A percentile compares a stretch with the other conserved stretches of the same genome.
Evolutionary conservation across 2,888 invertebrate genomes (phyloP).

Genomic region (Gibbula magus): DNA sequence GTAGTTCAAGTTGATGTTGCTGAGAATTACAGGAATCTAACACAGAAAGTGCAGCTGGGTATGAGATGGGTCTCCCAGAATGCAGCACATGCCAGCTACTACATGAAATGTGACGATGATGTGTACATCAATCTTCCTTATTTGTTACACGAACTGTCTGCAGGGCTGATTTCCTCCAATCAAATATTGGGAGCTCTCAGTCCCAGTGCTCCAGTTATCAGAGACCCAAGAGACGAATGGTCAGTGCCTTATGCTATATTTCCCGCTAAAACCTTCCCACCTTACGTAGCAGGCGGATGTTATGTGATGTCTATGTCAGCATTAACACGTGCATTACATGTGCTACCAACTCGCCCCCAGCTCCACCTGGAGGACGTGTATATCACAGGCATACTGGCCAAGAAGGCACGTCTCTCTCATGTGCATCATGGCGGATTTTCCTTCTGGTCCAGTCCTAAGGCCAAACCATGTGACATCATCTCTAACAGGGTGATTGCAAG

Average conservation of each 20-base stretch:
- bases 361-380: slow-evolving; percentile 51
- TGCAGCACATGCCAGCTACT: slow-evolving; percentile 26
- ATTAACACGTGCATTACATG: slow-evolving; percentile 26
- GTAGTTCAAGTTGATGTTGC: slow-evolving; percentile 41
- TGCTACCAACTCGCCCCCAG: slow-evolving; percentile 19
- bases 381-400: slow-evolving; percentile 49
- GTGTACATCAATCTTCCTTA: slow-evolving; percentile 46
- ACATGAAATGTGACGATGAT: slow-evolving; percentile 56
- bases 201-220: slow-evolving; percentile 39
- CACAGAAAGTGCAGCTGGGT: slow-evolving; percentile 45
- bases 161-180: background rate
- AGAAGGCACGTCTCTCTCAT: slow-evolving; percentile 36
- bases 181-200: slow-evolving; percentile 48
- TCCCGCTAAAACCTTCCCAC: slow-evolving; percentile 38
- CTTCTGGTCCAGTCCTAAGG: slow-evolving; percentile 44
- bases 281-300: slow-evolving; percentile 47
- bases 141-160: slow-evolving; percentile 35
- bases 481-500: slow-evolving; percentile 35
- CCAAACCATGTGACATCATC: slow-evolving; percentile 43
- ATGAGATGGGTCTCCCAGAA: slow-evolving; percentile 39
- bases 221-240: slow-evolving; percentile 48
- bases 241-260: slow-evolving; percentile 40
- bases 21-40: slow-evolving; percentile 46
- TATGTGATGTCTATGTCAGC: slow-evolving; percentile 44
- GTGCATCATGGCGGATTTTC: slow-evolving; percentile 43